Base-by-base conservation (phyloP, 2,888 invertebrate genomes). In the Odiellus spinosus region DNA sequence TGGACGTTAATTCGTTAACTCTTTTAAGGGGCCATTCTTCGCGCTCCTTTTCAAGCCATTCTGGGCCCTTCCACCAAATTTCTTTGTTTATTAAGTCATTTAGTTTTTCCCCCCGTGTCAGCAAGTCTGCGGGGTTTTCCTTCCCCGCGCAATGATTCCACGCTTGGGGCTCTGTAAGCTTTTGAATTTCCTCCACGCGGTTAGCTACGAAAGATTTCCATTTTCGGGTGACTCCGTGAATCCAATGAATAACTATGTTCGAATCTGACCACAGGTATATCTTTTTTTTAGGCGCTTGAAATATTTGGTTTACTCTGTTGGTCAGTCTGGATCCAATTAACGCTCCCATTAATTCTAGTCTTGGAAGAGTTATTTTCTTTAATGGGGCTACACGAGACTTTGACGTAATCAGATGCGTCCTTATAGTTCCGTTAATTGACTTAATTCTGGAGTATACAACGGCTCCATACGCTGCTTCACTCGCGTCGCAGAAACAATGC, bases 331-430 rank as follows among this genome's bases (percentile, higher is more conserved):
- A 10, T 42, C 42, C 21, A 5, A 21, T 19, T 5, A 26, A 14
- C 12, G 10, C 41, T 19, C 11, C 21, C 42, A 33, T 42, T 18
- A 33, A 32, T n/a, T 42, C 42, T 8, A 42, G 32, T 12, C 15
- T 17, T 33, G 42, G 42, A 33, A 42, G 21, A 6, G 42, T 14
- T 32, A 21, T 42, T 14, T 42, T 42, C 26, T 42, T 42, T 17
- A 42, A 2, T 2, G 42, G 33, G 1, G 42, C 33, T 42, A 34
- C 36, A 34, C 44, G 17, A 10, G 35, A 33, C 11, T 44, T 44
- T 19, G 44, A 34, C 3, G 20, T 20, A 14, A 44, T 20, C 36
- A 42, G 14, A 4, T n/a, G n/a, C n/a, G 33, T 36, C 2, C 20
- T 34, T 17, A 44, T 36, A 17, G 34, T 18, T 34, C 43, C 18